Percentiles rank a stretch among this genome's conserved stretches.
phyloP scores from a whole-genome alignment of 2,797 vertebrate species.

The Semotilus atromaculatus region DNA sequence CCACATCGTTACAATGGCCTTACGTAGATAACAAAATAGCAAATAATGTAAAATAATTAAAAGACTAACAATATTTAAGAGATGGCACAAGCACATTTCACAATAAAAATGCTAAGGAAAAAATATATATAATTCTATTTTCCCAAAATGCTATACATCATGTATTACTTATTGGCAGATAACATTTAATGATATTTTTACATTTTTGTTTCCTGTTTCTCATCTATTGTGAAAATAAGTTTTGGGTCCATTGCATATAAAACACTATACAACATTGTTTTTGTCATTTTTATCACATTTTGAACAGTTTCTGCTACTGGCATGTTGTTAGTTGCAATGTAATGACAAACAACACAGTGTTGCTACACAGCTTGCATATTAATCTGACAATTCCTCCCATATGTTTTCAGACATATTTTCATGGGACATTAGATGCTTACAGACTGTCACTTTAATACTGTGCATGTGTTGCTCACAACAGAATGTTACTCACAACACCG shows the following conservation, averaged over 20 bases:
- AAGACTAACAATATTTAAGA: too few relatives aligned
- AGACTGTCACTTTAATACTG: neutral
- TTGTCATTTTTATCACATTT: neutral
- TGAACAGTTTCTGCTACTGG: neutral
- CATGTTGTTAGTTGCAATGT: neutral
- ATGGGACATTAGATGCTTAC: slow-evolving; percentile 27
- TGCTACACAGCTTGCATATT: slow-evolving; percentile 24
- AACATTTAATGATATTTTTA: neutral
- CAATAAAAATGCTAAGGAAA: neutral
- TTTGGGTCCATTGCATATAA: neutral
- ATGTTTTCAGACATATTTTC: slow-evolving; percentile 39
- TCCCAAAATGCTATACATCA: neutral
- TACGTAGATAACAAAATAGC: neutral
- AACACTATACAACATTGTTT: neutral
- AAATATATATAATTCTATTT: neutral
- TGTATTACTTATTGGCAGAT: neutral
- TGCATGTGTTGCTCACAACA: neutral
- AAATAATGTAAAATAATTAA: neutral
- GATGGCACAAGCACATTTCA: too few relatives aligned
- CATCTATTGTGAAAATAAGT: neutral
- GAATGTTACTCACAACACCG: neutral
- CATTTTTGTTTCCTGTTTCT: neutral
- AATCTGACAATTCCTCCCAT: slow-evolving; percentile 21
- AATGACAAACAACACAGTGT: neutral
- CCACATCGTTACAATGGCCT: too few relatives aligned